Conservation (phyloP, 2,797 vertebrate genomes). For the Myoxocephalus aenaeus region DNA sequence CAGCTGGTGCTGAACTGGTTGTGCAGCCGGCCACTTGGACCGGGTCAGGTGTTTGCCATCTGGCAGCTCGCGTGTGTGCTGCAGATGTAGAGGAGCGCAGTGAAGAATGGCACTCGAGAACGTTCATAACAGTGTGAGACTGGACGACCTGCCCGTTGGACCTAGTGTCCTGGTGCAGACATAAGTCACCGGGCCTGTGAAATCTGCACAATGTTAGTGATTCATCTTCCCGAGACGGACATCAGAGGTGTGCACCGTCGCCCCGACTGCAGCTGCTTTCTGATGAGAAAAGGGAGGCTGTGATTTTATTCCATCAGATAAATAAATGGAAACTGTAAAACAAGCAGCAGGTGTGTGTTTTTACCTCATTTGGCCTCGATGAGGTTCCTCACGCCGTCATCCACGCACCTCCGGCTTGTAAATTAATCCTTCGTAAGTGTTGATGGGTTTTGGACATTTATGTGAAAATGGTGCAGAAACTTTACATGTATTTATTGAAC, state of each 20-base stretch:
- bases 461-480: not conserved
- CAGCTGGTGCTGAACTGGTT: conserved; percentile 18
- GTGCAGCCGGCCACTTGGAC: not conserved
- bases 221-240: conserved; percentile 26
- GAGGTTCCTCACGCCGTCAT: conserved; percentile 5
- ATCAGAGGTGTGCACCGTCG: conserved; percentile 32
- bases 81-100: conserved; percentile 17
- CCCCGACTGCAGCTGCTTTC: conserved; percentile 45
- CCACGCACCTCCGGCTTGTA: not conserved
- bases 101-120: conserved; percentile 31
- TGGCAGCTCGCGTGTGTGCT: conserved; percentile 18
- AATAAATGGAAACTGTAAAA: conserved; percentile 61
- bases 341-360: conserved; percentile 51
- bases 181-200: conserved; percentile 34
- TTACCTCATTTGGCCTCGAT: conserved; percentile 37
- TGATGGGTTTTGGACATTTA: not conserved
- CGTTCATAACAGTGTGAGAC: conserved; percentile 32
- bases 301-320: conserved; percentile 58
- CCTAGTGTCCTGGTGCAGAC: conserved; percentile 24
- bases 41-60: conserved; percentile 53
- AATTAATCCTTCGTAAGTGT: not conserved
- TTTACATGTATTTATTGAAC: conserved; percentile 48
- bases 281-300: conserved; percentile 48
- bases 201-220: conserved; percentile 30
- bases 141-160: conserved; percentile 15